Evolutionary conservation across 2,797 vertebrate species (phyloP), one percentile per base, ranked within the genome.

Genomic region (Pseudocheirus occidentalis): DNA sequence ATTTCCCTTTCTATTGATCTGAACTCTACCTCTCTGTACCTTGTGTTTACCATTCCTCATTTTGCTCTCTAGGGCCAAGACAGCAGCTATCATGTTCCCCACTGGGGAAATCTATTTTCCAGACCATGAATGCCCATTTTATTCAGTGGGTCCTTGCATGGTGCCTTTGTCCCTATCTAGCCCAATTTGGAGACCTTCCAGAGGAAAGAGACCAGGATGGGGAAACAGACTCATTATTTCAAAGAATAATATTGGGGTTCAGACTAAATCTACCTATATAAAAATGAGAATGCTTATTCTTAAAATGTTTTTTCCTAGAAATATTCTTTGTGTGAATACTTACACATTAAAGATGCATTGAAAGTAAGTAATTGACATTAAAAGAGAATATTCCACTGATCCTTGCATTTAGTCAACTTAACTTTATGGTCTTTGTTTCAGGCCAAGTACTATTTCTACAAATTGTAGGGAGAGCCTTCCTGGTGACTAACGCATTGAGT

Each of bases 291-390:
- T 50, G 24, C 73, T 87, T 87, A 46, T 87, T 87, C 40, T 87
- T 11, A 87, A 46, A 87, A 87, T 46, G 18, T 46, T 46, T 87
- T 81, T 46, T 40, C 40, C 31, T 11, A 24, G 40, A 40, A 87
- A 46, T 27, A 40, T 4, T 87, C 2, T 87, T 3, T 11, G 10
- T 87, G 40, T 46, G 73, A 87, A 87, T 1, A 50, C 73, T 50
- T 50, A 40, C 73, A 50, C 24, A 87, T 87, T 50, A 87, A 95
- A 92, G 21, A 16, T 93, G 29, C 55, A 73, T 1, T 73, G 28
- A 94, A 89, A 21, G 92, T 66, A 52, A 92, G 28, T 66, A 91
- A 94, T 28, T 55, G 81, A 57, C 66, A 93, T 94, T 92, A 92
- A 96, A 90, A 92, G 46, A 87, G 90, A 13, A 34, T n/a, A 87